phyloP scores from a whole-genome alignment of 2,888 invertebrate species.

The Amphipoea lucens region DNA sequence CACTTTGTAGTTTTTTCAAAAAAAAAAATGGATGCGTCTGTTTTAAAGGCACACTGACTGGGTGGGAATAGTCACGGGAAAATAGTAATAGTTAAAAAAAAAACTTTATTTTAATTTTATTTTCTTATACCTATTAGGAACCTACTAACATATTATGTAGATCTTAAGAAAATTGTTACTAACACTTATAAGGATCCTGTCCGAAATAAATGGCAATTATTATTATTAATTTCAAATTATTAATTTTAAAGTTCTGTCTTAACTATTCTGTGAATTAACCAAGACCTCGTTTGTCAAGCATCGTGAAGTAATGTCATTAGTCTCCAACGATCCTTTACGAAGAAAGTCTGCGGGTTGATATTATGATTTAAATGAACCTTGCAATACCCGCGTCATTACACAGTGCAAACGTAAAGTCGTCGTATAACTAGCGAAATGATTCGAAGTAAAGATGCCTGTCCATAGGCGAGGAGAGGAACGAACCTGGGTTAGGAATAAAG shows the following conservation, averaged over 20 bases:
- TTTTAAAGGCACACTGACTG: no score
- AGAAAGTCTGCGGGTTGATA: conserved; percentile 1
- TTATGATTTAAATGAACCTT: conserved; percentile 33
- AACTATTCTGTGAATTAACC: neutral
- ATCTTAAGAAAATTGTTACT: no score
- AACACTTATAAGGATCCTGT: no score
- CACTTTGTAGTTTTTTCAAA: no score
- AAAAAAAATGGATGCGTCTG: no score
- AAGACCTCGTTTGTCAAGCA: neutral
- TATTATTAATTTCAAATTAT: no score
- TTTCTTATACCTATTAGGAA: no score
- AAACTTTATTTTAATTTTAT: no score
- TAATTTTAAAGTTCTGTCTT: neutral
- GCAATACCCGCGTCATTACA: conserved; percentile 19
- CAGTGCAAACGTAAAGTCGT: conserved; percentile 13
- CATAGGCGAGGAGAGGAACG: neutral
- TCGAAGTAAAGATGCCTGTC: neutral
- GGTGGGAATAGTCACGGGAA: no score
- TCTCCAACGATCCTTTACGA: neutral
- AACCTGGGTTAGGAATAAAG: neutral
- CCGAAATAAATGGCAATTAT: no score
- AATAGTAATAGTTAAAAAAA: no score
- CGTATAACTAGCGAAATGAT: conserved; percentile 2
- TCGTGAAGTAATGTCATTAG: neutral
- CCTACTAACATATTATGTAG: no score